Evolutionary conservation across 2,888 invertebrate genomes (phyloP).

Genomic region (Ophonus ardosiacus): DNA sequence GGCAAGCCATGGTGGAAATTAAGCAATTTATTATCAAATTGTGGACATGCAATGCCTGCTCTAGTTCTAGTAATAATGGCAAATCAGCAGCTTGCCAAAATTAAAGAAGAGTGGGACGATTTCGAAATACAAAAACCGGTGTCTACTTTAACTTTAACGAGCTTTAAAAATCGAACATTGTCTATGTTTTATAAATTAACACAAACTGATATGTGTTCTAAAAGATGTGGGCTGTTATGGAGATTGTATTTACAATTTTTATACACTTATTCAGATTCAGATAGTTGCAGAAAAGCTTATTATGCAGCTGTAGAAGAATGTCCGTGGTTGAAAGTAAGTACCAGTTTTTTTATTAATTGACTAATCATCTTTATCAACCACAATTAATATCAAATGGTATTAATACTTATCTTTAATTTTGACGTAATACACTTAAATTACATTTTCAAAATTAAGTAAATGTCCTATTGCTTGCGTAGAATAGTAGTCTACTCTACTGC

Average conservation of each 20-base stretch:
- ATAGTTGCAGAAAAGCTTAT: conserved; percentile 74
- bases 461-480: not conserved
- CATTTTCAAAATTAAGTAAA: no score
- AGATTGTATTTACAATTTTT: conserved; percentile 81
- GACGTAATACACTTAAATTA: not conserved
- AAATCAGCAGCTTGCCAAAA: conserved; percentile 72
- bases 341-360: not conserved
- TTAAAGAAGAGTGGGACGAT: conserved; percentile 67
- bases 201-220: conserved; percentile 72
- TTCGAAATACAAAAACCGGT: conserved; percentile 45
- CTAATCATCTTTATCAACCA: not conserved
- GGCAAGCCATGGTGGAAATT: conserved; percentile 78
- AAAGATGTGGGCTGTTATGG: conserved; percentile 80
- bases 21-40: conserved; percentile 74
- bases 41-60: conserved; percentile 75
- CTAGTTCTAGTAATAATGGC: conserved; percentile 76
- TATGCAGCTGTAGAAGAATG: conserved; percentile 80
- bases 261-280: conserved; percentile 74
- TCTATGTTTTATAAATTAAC: conserved; percentile 73
- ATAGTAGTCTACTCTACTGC: no score
- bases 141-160: conserved; percentile 24
- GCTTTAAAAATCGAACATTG: conserved; percentile 72
- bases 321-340: conserved; percentile 80
- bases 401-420: not conserved
- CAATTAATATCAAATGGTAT: conserved; percentile 5